A percentile compares a stretch with the other conserved stretches of the same genome.
These are phyloP conservation scores for Limnephilus auricula DNA, from an alignment of 2,888 invertebrate genomes.

Conservation along the genomic window DNA sequence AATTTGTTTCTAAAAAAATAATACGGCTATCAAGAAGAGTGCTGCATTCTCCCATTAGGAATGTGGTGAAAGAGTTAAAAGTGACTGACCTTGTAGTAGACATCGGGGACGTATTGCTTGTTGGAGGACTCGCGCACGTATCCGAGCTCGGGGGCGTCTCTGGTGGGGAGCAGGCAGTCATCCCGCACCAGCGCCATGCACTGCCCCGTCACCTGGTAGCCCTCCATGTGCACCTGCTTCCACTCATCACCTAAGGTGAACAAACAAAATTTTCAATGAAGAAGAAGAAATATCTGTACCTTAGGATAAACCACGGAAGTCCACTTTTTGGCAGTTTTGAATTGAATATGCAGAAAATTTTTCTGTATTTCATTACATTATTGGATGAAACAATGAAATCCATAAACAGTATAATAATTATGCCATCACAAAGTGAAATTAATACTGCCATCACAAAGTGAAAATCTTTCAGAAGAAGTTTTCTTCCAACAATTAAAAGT, in stretches of 20 bases:
- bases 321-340: too few relatives aligned
- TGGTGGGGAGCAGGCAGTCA: constrained; percentile 95
- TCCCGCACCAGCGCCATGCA: constrained; percentile 98
- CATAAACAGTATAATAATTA: too few relatives aligned
- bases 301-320: too few relatives aligned
- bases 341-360: too few relatives aligned
- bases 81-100: constrained; percentile 94
- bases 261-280: not conserved
- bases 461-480: too few relatives aligned
- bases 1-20: not conserved
- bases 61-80: not conserved
- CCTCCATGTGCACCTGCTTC: constrained; percentile 98
- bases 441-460: too few relatives aligned
- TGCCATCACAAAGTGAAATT: too few relatives aligned
- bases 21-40: not conserved
- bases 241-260: constrained; percentile 85
- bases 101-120: constrained; percentile 98
- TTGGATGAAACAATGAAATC: too few relatives aligned
- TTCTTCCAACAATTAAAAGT: too few relatives aligned
- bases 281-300: too few relatives aligned
- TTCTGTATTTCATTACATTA: too few relatives aligned
- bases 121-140: constrained; percentile 95
- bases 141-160: constrained; percentile 97
- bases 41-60: not conserved
- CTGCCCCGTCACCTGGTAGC: constrained; percentile 99